Percentiles rank a stretch among this genome's conserved stretches.
phyloP scores from a whole-genome alignment of 30 jellyfish, hydroid and myxozoan species.

The Morbakka virulenta region DNA sequence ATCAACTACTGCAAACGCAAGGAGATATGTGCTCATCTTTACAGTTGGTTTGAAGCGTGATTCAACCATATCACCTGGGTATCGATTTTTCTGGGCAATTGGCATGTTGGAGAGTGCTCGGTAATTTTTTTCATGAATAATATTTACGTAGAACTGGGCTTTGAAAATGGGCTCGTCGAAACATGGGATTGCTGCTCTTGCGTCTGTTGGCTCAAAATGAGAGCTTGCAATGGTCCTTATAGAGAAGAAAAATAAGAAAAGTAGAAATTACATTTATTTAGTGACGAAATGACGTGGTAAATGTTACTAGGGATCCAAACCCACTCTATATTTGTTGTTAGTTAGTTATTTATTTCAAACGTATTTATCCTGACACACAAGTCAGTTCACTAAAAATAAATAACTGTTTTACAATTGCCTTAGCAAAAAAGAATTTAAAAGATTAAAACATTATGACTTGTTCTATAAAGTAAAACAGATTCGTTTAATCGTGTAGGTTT shows the following conservation, averaged over 20 bases:
- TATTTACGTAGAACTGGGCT: conserved; percentile 74
- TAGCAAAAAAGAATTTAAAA: too few species aligned
- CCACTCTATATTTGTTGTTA: too few species aligned
- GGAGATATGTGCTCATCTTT: conserved; percentile 90
- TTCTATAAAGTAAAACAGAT: too few species aligned
- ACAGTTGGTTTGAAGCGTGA: conserved; percentile 72
- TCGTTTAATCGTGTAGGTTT: too few species aligned
- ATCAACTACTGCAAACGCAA: conserved; percentile 92
- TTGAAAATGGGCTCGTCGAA: conserved; percentile 94
- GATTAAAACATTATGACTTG: too few species aligned
- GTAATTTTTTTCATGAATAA: conserved; percentile 59
- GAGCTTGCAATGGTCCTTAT: conserved; percentile 87
- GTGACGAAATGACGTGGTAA: too few species aligned
- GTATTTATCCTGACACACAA: too few species aligned
- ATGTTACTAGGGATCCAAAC: too few species aligned
- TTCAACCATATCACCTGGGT: conserved; percentile 38
- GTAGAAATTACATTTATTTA: neutral
- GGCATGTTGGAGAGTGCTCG: conserved; percentile 98
- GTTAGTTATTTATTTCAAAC: neutral
- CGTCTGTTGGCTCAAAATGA: conserved; percentile 99
- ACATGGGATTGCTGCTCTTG: conserved; percentile 94
- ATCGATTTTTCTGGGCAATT: conserved; percentile 17
- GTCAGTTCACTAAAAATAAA: too few species aligned
- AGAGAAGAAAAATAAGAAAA: neutral
- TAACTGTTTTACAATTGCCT: too few species aligned